Conservation (phyloP, 2,888 invertebrate genomes). For the Odontocolon sp. region DNA sequence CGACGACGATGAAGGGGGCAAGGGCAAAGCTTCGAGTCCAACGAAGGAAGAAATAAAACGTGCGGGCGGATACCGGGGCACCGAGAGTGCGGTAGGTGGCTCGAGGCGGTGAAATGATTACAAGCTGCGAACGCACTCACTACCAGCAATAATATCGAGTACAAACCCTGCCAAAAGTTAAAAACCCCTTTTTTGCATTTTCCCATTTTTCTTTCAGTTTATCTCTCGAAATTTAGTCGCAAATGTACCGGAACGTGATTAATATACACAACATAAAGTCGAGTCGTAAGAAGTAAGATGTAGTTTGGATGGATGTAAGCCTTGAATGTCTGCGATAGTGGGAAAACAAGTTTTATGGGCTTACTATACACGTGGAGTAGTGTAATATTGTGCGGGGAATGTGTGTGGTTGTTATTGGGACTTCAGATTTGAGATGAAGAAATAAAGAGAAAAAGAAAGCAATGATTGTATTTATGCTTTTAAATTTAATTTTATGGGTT, state of each 20-base stretch:
- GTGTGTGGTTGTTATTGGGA: no score
- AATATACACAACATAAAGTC: not conserved
- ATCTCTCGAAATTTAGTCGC: not conserved
- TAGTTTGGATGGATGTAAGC: conserved; percentile 3
- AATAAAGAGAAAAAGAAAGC: no score
- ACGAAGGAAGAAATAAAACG: conserved; percentile 38
- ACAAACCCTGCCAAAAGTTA: conserved; percentile 73
- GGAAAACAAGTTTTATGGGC: conserved; percentile 36
- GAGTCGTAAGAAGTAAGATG: not conserved
- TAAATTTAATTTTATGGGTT: no score
- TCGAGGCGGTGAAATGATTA: conserved; percentile 79
- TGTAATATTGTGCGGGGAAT: no score
- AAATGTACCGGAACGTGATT: not conserved
- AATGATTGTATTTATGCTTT: no score
- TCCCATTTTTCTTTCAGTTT: not conserved
- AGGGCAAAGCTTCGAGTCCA: no score
- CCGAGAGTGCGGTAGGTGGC: conserved; percentile 76
- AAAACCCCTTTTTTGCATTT: not conserved
- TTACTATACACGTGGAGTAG: not conserved
- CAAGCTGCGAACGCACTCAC: conserved; percentile 75
- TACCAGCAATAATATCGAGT: conserved; percentile 76
- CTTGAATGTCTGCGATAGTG: conserved; percentile 30
- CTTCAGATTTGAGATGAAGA: no score
- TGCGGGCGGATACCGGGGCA: conserved; percentile 39
- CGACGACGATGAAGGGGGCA: not conserved